Evolutionary conservation across 2,113 vertebrate genomes (phyloP), one percentile per base, ranked within the genome.

Genomic region (Aegypius monachus): DNA sequence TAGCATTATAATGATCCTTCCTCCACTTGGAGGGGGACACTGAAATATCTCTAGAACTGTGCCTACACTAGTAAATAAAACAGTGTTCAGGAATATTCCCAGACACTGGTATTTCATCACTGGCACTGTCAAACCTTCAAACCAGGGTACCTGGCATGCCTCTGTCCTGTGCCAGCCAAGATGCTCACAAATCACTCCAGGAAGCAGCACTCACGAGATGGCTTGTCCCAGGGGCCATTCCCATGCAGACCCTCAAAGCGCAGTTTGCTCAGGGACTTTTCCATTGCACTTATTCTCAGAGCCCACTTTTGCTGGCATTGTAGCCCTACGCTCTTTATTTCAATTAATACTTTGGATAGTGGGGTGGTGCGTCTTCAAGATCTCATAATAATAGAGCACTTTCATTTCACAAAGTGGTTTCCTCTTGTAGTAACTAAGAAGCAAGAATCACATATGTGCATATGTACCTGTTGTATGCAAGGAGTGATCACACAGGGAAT

Each of bases 181-280:
- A 32, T 14, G 16, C 9, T 72, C 59, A 67, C 29, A 45, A n/a
- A 52, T 7, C 0, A 0, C 21, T 38, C 14, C 42, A 48, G 23
- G 36, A 86, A 11, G 15, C 45, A 55, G 26, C 0, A 1, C 5
- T 81, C 21, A 16, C 16, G 18, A 56, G 53, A n/a, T n/a, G 7
- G 11, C 4, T 36, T 1, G 0, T 78, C 11, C 25, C 18, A 47
- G 29, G 9, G 26, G 10, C 18, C 13, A 16, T 29, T 77, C 12
- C 32, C 31, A 78, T 0, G 1, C 42, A 63, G 21, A 80, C 13
- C 5, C 71, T 31, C 42, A 19, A 2, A 31, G 11, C 40, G 5
- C 3, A 43, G 7, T 43, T 72, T 42, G 13, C 19, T 52, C 2
- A 0, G 3, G 25, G 13, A 26, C 10, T 10, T 73, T n/a, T 29